These are phyloP conservation scores for Phenganax subtilis DNA, from an alignment of 92 coral and sea anemone genomes.

Conservation along the genomic window DNA sequence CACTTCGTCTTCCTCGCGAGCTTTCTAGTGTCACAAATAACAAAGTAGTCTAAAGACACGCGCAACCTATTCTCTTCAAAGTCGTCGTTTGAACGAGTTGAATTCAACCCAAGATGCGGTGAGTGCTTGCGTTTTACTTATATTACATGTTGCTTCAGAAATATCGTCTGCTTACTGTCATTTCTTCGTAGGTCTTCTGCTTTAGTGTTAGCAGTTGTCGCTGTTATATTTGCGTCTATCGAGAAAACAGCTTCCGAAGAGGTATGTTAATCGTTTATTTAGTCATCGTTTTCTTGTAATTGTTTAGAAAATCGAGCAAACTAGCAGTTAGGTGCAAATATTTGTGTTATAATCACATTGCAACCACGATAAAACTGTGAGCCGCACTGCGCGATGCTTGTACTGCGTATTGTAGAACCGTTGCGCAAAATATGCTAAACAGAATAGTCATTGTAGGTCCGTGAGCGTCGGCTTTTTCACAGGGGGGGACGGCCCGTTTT, in stretches of 20 bases:
- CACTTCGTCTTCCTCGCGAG: not conserved
- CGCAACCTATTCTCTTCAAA: conserved; percentile 5
- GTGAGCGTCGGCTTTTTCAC: not conserved
- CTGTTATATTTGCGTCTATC: conserved; percentile 30
- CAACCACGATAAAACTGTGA: too few species aligned
- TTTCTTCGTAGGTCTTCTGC: conserved; percentile 25
- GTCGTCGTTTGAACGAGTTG: conserved; percentile 1
- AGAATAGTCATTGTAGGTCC: not conserved
- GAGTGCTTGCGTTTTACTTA: conserved; percentile 2
- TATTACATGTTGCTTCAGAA: not conserved
- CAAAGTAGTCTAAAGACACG: not conserved
- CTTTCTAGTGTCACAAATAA: too few species aligned
- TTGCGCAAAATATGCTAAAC: not conserved
- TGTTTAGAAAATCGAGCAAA: conserved; percentile 6
- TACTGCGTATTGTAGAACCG: not conserved
- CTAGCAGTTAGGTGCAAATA: conserved; percentile 19
- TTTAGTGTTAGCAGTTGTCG: conserved; percentile 30
- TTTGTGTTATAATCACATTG: not conserved
- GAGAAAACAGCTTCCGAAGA: conserved; percentile 24
- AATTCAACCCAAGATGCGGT: conserved; percentile 32
- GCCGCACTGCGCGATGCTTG: not conserved
- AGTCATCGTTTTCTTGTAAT: conserved; percentile 31
- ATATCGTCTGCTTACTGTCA: conserved; percentile 2
- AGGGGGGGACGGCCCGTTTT: conserved; percentile 3
- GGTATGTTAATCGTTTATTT: conserved; percentile 36